Evolutionary conservation across 2,888 invertebrate genomes (phyloP), one percentile per base, ranked within the genome.

Genomic region (Stenchaetothrips biformis): DNA sequence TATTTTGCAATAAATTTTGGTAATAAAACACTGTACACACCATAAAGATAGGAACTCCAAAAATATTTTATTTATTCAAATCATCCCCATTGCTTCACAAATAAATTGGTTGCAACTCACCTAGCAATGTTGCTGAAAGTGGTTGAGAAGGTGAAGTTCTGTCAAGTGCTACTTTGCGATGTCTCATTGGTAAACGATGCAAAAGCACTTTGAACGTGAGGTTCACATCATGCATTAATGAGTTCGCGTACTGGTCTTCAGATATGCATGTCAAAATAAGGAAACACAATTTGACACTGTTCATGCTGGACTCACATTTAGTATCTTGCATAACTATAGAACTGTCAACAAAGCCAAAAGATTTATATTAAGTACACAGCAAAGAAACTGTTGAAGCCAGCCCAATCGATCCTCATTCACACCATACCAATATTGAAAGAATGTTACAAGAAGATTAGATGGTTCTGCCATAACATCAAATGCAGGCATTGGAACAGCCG

Each of bases 181-280:
- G 98, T 81, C 98, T 90, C 97, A 98, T 98, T 81, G 97, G 97
- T 84, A 96, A 92, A 85, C 95, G 91, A 86, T 98, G 97, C 81
- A 99, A 88, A 85, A 95, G 94, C 7, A 98, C 97, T 89, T 95
- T 93, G 87, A 97, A 98, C 78, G 96, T 95, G 85, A 98, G 91
- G 89, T 97, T 98, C 83, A 94, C 93, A 88, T 99, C 99, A 85
- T 98, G 98, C 96, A 99, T 98, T 85, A 98, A 92, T n/a, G 97
- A 97, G 87, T 98, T 98, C 4, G 98, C 98, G 86, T 98, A 98
- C 86, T 98, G 97, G 87, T 99, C 98, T 88, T 99, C 98, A 0
- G 97, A 93, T 83, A 99, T 96, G 87, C 98, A 98, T 3, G 96
- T 96, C 80, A 99, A 89, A 84, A 98, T 98, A 80, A 98, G 91